These are phyloP conservation scores for Habrosyne pyritoides DNA, from an alignment of 2,888 invertebrate species.

Conservation along the genomic window DNA sequence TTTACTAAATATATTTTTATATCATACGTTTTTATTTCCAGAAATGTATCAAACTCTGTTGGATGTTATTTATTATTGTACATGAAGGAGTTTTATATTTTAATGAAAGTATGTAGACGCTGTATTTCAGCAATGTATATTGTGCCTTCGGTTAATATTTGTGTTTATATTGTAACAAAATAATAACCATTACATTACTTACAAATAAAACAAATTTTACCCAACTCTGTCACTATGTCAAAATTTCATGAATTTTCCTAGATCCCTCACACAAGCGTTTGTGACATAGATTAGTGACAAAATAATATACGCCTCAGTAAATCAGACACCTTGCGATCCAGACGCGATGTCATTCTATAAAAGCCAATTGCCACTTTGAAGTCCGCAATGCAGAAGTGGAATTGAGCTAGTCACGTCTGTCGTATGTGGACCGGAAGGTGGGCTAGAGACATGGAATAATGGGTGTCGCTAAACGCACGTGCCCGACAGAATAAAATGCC, in stretches of 20 bases:
- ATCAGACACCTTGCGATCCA: not conserved
- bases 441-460: slow-evolving; percentile 6
- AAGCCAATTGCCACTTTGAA: not conserved
- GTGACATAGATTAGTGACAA: not conserved
- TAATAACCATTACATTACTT: too few relatives aligned
- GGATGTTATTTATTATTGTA: not conserved
- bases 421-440: slow-evolving; percentile 1
- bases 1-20: not conserved
- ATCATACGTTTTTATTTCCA: not conserved
- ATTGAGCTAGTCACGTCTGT: slow-evolving; percentile 3
- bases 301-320: not conserved
- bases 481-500: not conserved
- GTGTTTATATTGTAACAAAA: too few relatives aligned
- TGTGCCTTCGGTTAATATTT: too few relatives aligned
- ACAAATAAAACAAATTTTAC: too few relatives aligned
- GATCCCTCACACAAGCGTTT: not conserved
- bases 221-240: too few relatives aligned
- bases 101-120: too few relatives aligned
- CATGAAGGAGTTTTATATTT: not conserved
- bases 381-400: slow-evolving; percentile 5
- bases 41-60: not conserved
- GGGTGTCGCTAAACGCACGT: slow-evolving; percentile 5
- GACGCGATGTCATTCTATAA: not conserved
- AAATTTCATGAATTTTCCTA: too few relatives aligned
- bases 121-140: too few relatives aligned